Percentiles rank a stretch among this genome's conserved stretches.
Conservation (phyloP, 2,888 invertebrate species). For the Macrophya alboannulata region DNA sequence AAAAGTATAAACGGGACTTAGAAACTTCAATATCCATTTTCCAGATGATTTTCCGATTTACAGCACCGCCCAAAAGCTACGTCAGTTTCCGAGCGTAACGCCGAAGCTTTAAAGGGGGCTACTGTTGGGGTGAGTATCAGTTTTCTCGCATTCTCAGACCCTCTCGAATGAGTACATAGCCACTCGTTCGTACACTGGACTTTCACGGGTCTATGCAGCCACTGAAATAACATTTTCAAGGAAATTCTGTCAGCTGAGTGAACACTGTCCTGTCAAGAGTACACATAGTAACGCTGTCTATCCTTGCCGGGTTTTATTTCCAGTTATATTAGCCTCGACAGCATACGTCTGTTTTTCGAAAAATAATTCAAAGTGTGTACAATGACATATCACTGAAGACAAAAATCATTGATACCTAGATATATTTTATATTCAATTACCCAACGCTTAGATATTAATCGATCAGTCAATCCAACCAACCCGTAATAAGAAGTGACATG, state of each 20-base stretch:
- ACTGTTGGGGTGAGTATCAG: conserved; percentile 30
- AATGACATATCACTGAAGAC: background rate
- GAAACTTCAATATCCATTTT: conserved; percentile 33
- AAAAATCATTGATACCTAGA: background rate
- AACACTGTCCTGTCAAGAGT: background rate
- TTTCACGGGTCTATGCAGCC: conserved; percentile 28
- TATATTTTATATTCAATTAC: background rate
- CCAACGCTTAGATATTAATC: background rate
- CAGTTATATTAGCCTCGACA: background rate
- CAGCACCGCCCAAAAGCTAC: background rate
- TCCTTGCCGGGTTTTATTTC: background rate
- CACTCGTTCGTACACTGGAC: conserved; percentile 42
- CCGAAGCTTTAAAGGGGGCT: conserved; percentile 6
- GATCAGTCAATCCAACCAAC: conserved; percentile 61
- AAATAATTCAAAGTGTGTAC: background rate
- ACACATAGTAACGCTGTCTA: background rate
- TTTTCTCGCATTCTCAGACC: conserved; percentile 19
- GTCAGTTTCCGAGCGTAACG: background rate
- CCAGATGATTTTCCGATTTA: conserved; percentile 24
- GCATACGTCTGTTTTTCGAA: background rate
- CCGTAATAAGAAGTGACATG: conserved; percentile 59
- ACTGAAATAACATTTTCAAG: conserved; percentile 49
- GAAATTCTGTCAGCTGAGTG: conserved; percentile 18
- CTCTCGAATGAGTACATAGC: conserved; percentile 35
- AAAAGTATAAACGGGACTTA: conserved; percentile 19